phyloP scores from a whole-genome alignment of 2,113 vertebrate species.

The Nycticebus coucang region DNA sequence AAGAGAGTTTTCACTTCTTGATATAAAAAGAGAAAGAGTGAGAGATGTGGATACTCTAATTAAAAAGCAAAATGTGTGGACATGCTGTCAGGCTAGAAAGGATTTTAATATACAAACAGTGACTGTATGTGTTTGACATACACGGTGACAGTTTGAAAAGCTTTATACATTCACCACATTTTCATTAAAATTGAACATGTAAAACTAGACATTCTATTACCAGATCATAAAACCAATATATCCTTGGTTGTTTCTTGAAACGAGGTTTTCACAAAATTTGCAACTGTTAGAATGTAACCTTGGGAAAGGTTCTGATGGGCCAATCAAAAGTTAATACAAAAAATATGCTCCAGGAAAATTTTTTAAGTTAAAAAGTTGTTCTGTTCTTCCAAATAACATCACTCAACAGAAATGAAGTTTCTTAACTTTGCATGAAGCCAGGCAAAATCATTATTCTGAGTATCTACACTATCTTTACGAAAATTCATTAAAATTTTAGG shows the following conservation, averaged over 20 bases:
- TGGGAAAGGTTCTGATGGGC: constrained; percentile 53
- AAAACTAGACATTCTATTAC: constrained; percentile 72
- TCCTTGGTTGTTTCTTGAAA: constrained; percentile 62
- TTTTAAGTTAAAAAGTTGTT: neutral
- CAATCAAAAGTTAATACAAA: constrained; percentile 58
- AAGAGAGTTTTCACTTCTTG: neutral
- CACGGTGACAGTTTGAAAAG: constrained; percentile 63
- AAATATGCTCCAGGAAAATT: constrained; percentile 40
- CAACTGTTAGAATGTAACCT: constrained; percentile 59
- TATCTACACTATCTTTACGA: neutral
- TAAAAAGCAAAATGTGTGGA: constrained; percentile 39
- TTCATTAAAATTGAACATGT: constrained; percentile 74
- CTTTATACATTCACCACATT: constrained; percentile 65
- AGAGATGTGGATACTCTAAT: constrained; percentile 14
- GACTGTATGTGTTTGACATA: constrained; percentile 72
- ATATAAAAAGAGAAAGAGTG: neutral
- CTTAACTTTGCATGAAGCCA: neutral
- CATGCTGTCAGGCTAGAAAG: constrained; percentile 33
- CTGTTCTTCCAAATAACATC: neutral
- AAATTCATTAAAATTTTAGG: neutral
- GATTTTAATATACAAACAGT: constrained; percentile 52
- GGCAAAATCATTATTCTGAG: neutral
- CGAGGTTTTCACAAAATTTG: constrained; percentile 75
- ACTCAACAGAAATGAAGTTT: constrained; percentile 32
- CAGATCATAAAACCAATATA: constrained; percentile 60